A percentile compares a stretch with the other conserved stretches of the same genome.
Evolutionary conservation across 2,888 invertebrate species (phyloP).

Genomic region (Drepanosiphum platanoidis): DNA sequence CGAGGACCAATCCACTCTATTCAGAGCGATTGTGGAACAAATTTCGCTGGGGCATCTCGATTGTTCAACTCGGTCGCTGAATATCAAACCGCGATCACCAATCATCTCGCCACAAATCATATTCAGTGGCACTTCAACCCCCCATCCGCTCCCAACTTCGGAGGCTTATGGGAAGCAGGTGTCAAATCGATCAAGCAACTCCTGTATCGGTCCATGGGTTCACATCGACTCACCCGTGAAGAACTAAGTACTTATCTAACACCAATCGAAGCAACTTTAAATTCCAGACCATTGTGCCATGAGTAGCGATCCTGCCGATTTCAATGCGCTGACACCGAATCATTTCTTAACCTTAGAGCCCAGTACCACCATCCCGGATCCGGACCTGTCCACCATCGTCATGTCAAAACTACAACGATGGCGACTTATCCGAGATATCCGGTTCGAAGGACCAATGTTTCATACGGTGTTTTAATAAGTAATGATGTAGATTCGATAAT

Average conservation of each 20-base stretch:
- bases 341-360: constrained; percentile 39
- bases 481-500: too few species aligned
- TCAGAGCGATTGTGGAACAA: constrained; percentile 66
- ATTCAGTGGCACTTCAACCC: constrained; percentile 59
- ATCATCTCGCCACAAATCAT: neutral
- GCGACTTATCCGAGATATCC: neutral
- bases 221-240: neutral
- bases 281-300: constrained; percentile 24
- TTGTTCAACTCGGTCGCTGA: neutral
- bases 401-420: neutral
- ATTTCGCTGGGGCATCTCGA: constrained; percentile 66
- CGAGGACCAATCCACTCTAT: constrained; percentile 65
- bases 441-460: too few species aligned
- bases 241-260: neutral
- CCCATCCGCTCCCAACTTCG: constrained; percentile 64
- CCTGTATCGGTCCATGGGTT: neutral
- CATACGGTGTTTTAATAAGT: too few species aligned
- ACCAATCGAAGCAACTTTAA: neutral
- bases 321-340: constrained; percentile 63
- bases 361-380: neutral
- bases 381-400: neutral
- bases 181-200: neutral
- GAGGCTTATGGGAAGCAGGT: constrained; percentile 55
- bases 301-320: neutral
- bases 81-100: neutral